phyloP scores from a whole-genome alignment of 2,113 vertebrate genomes.

The Oncorhynchus kisutch region DNA sequence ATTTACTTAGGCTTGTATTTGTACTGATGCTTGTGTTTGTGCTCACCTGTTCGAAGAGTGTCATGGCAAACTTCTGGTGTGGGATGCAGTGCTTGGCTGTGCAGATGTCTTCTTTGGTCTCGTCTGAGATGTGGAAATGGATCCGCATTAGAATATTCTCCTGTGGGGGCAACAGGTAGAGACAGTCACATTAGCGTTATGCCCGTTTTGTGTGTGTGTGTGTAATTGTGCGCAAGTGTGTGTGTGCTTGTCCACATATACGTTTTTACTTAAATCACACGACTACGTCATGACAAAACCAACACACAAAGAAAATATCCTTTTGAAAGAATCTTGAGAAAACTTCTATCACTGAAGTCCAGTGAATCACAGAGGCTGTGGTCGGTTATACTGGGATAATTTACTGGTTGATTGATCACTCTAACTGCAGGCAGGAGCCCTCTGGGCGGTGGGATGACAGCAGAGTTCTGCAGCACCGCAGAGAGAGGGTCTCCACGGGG shows the following conservation, averaged over 20 bases:
- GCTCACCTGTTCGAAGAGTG: constrained; percentile 92
- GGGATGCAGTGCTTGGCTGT: constrained; percentile 96
- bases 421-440: neutral
- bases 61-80: constrained; percentile 99
- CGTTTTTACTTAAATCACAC: no score
- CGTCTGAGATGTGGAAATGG: constrained; percentile 98
- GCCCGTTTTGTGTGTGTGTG: no score
- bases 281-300: no score
- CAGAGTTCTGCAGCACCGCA: neutral
- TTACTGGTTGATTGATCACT: neutral
- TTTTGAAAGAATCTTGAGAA: no score
- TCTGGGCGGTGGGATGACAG: neutral
- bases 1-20: no score
- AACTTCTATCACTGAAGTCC: no score
- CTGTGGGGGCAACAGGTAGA: constrained; percentile 71
- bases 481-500: neutral
- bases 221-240: neutral
- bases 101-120: constrained; percentile 97
- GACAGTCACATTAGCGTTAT: no score
- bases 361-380: no score
- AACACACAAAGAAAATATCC: no score
- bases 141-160: constrained; percentile 96
- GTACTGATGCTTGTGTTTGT: no score
- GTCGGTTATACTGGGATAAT: neutral
- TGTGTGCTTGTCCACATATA: constrained; percentile 39